A percentile compares a stretch with the other conserved stretches of the same genome.
These are phyloP conservation scores for Cotesia chilonis DNA, from an alignment of 1,140 invertebrate species.

Conservation along the genomic window DNA sequence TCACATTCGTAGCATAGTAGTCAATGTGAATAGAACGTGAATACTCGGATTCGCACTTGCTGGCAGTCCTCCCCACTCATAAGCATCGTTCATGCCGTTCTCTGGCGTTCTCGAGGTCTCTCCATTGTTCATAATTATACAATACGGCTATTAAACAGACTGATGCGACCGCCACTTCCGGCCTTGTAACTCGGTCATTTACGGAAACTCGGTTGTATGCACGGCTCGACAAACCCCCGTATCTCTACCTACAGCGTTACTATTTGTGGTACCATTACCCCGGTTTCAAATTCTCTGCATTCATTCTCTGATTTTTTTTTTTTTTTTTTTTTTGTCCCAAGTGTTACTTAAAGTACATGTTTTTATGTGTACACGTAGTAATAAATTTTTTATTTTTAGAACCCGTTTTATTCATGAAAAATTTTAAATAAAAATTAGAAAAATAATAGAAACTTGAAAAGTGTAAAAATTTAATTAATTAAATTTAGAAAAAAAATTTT, in stretches of 20 bases:
- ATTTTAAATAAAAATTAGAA: no score
- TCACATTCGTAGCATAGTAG: not conserved
- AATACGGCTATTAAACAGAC: slow-evolving; percentile 67
- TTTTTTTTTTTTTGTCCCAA: no score
- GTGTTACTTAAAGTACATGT: no score
- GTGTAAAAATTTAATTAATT: no score
- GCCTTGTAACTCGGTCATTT: slow-evolving; percentile 54
- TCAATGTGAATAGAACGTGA: slow-evolving; percentile 8
- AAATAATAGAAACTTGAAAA: no score
- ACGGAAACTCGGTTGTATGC: slow-evolving; percentile 49
- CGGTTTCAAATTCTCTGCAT: no score
- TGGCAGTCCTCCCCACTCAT: slow-evolving; percentile 15
- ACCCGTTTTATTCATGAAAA: no score
- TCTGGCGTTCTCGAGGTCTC: slow-evolving; percentile 39
- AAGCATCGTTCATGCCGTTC: slow-evolving; percentile 24
- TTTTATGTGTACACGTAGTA: no score
- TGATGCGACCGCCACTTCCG: slow-evolving; percentile 64
- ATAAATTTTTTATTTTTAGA: no score
- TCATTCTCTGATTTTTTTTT: no score
- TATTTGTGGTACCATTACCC: slow-evolving; percentile 9
- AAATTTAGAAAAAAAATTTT: no score
- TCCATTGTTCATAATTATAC: slow-evolving; percentile 67
- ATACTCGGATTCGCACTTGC: slow-evolving; percentile 16
- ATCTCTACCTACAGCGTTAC: slow-evolving; percentile 22
- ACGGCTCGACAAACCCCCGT: slow-evolving; percentile 43